A percentile compares a stretch with the other conserved stretches of the same genome.
Evolutionary conservation across 2,888 invertebrate species (phyloP).

Genomic region (Sclerodermus sp.): DNA sequence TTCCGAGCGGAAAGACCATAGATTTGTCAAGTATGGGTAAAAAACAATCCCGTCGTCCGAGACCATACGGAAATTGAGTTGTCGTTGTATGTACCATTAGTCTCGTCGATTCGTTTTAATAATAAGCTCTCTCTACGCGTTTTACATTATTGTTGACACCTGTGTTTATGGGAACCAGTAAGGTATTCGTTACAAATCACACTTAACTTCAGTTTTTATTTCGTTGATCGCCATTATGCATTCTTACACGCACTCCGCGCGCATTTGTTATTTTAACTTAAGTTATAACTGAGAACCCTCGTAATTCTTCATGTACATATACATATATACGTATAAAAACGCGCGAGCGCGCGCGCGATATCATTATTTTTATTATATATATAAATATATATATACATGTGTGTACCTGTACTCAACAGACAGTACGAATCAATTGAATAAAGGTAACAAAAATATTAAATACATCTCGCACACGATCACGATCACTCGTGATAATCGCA

Average conservation of each 20-base stretch:
- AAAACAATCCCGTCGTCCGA: constrained; percentile 69
- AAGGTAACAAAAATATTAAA: constrained; percentile 26
- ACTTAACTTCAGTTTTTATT: constrained; percentile 2
- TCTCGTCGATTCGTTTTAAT: too few relatives aligned
- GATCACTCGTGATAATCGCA: background rate
- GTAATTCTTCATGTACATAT: constrained; percentile 21
- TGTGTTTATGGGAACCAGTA: constrained; percentile 16
- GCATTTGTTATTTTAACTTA: too few relatives aligned
- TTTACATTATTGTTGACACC: too few relatives aligned
- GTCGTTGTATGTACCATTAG: too few relatives aligned
- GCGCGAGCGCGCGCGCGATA: too few relatives aligned
- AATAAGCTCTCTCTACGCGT: too few relatives aligned
- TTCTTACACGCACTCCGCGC: constrained; percentile 6
- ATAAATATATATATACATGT: background rate
- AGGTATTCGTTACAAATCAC: constrained; percentile 18
- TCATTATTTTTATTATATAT: background rate
- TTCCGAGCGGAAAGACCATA: constrained; percentile 73
- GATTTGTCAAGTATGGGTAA: constrained; percentile 73
- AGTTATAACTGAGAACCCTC: constrained; percentile 11
- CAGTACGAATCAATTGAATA: constrained; percentile 19
- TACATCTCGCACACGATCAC: constrained; percentile 6
- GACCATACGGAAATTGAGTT: constrained; percentile 58
- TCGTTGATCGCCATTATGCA: constrained; percentile 10
- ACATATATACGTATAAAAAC: constrained; percentile 1
- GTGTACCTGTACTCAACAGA: constrained; percentile 23